A percentile compares a stretch with the other conserved stretches of the same genome.
These are phyloP conservation scores for Datnioides undecimradiatus DNA, from an alignment of 2,113 vertebrate species.

Conservation along the genomic window DNA sequence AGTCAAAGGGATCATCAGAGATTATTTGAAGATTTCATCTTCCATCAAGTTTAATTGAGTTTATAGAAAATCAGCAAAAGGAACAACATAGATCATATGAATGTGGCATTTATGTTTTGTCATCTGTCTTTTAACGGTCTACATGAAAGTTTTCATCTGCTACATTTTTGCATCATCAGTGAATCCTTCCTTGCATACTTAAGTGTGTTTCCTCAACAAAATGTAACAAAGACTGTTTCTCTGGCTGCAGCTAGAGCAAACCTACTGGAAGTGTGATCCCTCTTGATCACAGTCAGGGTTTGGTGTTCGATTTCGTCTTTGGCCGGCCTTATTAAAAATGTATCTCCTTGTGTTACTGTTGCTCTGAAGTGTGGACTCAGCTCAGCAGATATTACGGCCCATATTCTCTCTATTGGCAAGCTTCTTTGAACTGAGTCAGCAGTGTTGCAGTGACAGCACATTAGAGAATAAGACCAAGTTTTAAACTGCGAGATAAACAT, in stretches of 20 bases:
- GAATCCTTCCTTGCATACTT: no score
- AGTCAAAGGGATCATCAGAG: no score
- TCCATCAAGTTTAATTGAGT: no score
- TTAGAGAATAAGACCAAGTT: neutral
- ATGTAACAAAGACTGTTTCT: neutral
- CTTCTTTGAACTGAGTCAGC: constrained; percentile 41
- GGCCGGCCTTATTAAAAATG: constrained; percentile 62
- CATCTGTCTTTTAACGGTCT: no score
- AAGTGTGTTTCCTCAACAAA: no score
- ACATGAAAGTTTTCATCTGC: no score
- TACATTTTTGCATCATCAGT: no score
- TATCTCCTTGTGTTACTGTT: constrained; percentile 50
- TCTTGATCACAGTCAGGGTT: constrained; percentile 44
- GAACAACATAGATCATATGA: no score
- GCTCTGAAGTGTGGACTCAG: constrained; percentile 39
- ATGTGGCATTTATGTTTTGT: no score
- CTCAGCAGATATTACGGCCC: constrained; percentile 32
- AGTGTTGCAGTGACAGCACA: neutral
- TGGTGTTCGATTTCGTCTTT: constrained; percentile 48
- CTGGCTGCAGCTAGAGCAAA: neutral
- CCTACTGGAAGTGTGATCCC: constrained; percentile 16
- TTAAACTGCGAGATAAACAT: constrained; percentile 18
- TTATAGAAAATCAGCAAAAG: no score
- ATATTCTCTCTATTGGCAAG: neutral
- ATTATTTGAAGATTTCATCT: no score